These are phyloP conservation scores for Chiloscyllium plagiosum DNA, from an alignment of 2,113 vertebrate species.

Conservation along the genomic window DNA sequence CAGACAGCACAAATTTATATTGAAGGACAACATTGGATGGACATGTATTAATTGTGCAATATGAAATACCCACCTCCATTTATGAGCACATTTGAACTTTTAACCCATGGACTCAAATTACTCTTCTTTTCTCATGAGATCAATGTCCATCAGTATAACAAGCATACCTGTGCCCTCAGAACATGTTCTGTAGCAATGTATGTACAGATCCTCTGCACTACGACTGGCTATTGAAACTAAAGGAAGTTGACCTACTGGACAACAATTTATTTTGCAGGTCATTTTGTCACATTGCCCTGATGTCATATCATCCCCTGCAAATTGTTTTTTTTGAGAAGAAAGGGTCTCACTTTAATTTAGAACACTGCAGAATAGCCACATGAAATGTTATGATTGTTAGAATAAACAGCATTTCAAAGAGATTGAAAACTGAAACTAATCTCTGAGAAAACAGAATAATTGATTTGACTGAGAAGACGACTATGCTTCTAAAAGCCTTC, in stretches of 20 bases:
- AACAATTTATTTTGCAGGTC: background rate
- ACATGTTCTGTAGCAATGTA: background rate
- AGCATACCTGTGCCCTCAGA: background rate
- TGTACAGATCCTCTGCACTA: background rate
- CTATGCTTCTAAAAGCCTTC: background rate
- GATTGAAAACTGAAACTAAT: background rate
- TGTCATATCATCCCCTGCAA: too few relatives aligned
- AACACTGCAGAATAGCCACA: background rate
- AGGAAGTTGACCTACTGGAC: background rate
- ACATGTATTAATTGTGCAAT: too few relatives aligned
- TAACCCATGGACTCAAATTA: background rate
- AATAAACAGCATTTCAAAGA: background rate
- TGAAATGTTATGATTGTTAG: background rate
- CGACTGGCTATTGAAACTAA: background rate
- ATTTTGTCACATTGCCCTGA: background rate
- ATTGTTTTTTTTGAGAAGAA: background rate
- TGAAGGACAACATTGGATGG: too few relatives aligned
- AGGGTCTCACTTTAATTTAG: background rate
- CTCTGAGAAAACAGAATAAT: background rate
- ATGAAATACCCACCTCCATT: too few relatives aligned
- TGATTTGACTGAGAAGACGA: background rate
- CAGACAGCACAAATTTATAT: too few relatives aligned
- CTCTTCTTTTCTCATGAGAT: background rate
- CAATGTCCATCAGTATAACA: background rate
- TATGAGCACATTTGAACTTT: too few relatives aligned